phyloP scores from a whole-genome alignment of 1,140 invertebrate species.

The Brevipalpus yothersi region DNA sequence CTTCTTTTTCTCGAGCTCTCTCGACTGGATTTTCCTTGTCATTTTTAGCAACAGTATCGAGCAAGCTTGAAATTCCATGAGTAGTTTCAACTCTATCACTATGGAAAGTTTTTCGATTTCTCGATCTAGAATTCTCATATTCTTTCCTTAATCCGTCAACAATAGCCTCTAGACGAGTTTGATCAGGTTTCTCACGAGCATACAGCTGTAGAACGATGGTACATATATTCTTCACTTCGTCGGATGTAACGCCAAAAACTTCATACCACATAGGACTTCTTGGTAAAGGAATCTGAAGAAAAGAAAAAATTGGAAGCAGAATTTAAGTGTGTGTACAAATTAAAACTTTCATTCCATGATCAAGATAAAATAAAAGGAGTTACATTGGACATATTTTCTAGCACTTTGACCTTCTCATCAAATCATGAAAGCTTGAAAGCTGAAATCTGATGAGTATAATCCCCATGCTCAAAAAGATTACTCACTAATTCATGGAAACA shows the following conservation, averaged over 20 bases:
- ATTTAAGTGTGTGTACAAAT: conserved; percentile 4
- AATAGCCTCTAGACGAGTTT: conserved; percentile 42
- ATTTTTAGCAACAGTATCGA: no score
- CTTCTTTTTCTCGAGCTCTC: no score
- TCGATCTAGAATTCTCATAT: neutral
- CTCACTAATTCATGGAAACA: neutral
- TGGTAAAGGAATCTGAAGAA: conserved; percentile 43
- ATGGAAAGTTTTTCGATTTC: no score
- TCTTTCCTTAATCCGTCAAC: conserved; percentile 40
- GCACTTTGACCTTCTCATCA: neutral
- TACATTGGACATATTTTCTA: neutral
- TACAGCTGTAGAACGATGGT: conserved; percentile 59
- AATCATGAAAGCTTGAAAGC: neutral
- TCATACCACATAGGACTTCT: conserved; percentile 66
- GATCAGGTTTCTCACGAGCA: conserved; percentile 43
- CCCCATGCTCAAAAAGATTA: neutral
- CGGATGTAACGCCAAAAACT: conserved; percentile 56
- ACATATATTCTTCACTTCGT: conserved; percentile 59
- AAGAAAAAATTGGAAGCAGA: neutral
- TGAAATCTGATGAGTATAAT: neutral
- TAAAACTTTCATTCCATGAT: conserved; percentile 6
- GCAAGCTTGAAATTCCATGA: no score
- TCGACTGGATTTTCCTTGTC: no score
- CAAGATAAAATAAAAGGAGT: conserved; percentile 1
- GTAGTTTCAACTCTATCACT: no score